A percentile compares a stretch with the other conserved stretches of the same genome.
These are phyloP conservation scores for Intellagama lesueurii DNA, from an alignment of 2,797 vertebrate species.

Conservation along the genomic window DNA sequence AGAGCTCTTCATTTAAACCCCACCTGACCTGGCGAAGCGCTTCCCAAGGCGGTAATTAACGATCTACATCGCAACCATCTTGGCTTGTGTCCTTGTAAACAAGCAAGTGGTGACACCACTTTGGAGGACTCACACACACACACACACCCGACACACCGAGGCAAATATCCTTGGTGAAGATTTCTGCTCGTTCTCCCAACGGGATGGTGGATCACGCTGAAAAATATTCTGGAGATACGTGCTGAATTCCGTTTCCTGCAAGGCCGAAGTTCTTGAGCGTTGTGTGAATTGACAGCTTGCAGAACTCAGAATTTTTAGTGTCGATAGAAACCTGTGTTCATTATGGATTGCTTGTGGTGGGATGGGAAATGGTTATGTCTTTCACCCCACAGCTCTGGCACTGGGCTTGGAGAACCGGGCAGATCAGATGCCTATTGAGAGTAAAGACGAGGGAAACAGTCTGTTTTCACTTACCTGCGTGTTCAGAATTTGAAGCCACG, in stretches of 20 bases:
- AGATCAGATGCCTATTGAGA: too few species aligned
- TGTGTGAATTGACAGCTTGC: accelerated
- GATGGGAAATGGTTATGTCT: too few species aligned
- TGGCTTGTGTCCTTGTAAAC: conserved; percentile 24
- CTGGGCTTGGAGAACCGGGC: too few species aligned
- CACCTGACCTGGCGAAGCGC: background rate
- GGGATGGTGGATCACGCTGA: too few species aligned
- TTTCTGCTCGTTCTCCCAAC: background rate
- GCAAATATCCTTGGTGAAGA: background rate
- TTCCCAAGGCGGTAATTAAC: conserved; percentile 16
- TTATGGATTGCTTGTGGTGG: too few species aligned
- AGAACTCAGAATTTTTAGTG: background rate
- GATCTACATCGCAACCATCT: background rate
- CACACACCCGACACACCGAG: too few species aligned
- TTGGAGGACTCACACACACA: background rate
- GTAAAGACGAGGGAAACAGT: too few species aligned
- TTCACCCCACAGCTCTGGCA: too few species aligned
- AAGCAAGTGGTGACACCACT: background rate
- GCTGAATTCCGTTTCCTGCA: background rate
- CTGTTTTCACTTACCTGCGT: too few species aligned
- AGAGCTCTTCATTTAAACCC: background rate
- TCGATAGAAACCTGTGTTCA: accelerated
- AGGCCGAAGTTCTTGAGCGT: background rate
- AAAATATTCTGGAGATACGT: background rate
- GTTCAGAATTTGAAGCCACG: too few species aligned